Base-by-base conservation (phyloP, 1,140 invertebrate species). In the Aphaenogaster floridana region DNA sequence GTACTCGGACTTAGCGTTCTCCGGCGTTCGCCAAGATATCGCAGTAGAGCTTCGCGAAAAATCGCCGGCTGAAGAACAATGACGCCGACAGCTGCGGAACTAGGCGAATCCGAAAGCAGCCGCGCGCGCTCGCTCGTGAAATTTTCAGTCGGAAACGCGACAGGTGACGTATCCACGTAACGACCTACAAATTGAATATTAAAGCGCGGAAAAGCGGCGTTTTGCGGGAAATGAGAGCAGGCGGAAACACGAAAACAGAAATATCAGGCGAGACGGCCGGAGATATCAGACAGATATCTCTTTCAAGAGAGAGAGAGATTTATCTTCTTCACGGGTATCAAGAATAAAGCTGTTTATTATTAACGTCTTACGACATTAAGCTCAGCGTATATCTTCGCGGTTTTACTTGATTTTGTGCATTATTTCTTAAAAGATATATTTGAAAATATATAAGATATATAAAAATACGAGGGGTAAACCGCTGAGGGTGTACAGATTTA, bases 111-210 rank as follows among this genome's bases (percentile, higher is more conserved):
- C 54, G 54, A 71, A 50, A 74, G 88, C 88, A 72, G 74, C 88
- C 72, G 88, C 77, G 83, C 79, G 86, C 45, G 39, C 74, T 66
- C 86, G 69, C 52, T 66, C 72, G 69, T 89, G 63, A 77, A 78
- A 69, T 54, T 80, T 74, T 57, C 80, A 83, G 36, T 74, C 54
- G 69, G 54, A 76, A 68, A 57, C 71, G 68, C 83, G 88, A 90
- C 89, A 90, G 88, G 69, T 90, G 89, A 89, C 88, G 87, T 66
- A 78, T 59, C 48, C 66, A 11, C 4, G 80, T 84, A 74, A 76
- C 69, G 80, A 76, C 42, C 84, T 76, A 87, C 79, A 89, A 90
- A 90, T 81, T 86, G 48, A 86, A 85, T 89, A 86, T 89, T 89
- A 89, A 78, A 89, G 69, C 68, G 80, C 54, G 69, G 80, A 74